phyloP scores from a whole-genome alignment of 1,140 invertebrate genomes.

The Drosophila aff. region DNA sequence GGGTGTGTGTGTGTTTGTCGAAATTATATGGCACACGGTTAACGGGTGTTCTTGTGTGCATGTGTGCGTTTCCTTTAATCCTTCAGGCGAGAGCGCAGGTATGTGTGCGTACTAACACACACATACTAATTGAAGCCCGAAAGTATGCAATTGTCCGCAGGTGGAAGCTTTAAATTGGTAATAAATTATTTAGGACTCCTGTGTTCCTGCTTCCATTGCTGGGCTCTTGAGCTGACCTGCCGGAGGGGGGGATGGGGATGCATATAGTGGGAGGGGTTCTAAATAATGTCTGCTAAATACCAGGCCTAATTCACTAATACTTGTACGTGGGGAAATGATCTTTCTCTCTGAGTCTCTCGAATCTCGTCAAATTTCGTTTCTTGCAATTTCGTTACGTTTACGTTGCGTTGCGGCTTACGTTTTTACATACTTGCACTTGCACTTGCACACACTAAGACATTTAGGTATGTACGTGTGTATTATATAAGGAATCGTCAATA shows the following conservation, averaged over 20 bases:
- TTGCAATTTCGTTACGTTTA: conserved; percentile 55
- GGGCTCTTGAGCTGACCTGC: conserved; percentile 18
- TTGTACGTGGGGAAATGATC: conserved; percentile 40
- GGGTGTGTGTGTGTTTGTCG: conserved; percentile 51
- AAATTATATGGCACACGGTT: conserved; percentile 71
- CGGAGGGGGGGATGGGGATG: conserved; percentile 5
- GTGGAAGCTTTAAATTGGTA: conserved; percentile 43
- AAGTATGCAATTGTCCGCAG: conserved; percentile 47
- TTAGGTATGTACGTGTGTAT: conserved; percentile 25
- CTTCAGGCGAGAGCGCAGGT: background rate
- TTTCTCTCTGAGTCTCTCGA: background rate
- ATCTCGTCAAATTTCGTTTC: conserved; percentile 37
- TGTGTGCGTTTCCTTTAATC: conserved; percentile 43
- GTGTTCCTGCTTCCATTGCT: background rate
- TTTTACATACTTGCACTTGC: conserved; percentile 35
- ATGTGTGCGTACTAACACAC: conserved; percentile 18
- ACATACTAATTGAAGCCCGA: conserved; percentile 49
- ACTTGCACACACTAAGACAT: conserved; percentile 45
- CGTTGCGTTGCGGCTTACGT: conserved; percentile 34
- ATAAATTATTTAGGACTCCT: conserved; percentile 43
- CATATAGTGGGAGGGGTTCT: conserved; percentile 17
- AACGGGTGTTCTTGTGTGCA: conserved; percentile 10
- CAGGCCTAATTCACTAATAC: conserved; percentile 75
- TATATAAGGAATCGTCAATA: conserved; percentile 53
- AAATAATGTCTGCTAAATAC: conserved; percentile 71